Percentiles rank a stretch among this genome's conserved stretches.
Conservation (phyloP, 1,140 invertebrate species). For the Hycleus phaleratus region DNA sequence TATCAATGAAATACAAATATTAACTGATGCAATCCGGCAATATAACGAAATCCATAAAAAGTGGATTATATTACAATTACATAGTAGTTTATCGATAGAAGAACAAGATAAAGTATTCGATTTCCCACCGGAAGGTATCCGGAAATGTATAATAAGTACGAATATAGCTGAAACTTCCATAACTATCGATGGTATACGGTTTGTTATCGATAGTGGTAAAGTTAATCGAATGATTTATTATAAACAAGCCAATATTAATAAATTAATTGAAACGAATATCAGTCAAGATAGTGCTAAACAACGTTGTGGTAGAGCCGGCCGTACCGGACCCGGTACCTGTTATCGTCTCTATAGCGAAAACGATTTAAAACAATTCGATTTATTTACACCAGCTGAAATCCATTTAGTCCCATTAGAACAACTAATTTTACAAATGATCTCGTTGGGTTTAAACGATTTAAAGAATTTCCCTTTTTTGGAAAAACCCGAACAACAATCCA, state of each 20-base stretch:
- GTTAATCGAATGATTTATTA: slow-evolving; percentile 98
- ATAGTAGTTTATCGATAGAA: slow-evolving; percentile 84
- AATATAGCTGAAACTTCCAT: slow-evolving; percentile 99
- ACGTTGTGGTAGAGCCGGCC: slow-evolving; percentile 87
- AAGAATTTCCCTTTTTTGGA: slow-evolving; percentile 94
- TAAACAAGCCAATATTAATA: slow-evolving; percentile 52
- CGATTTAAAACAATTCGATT: slow-evolving; percentile 54
- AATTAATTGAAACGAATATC: slow-evolving; percentile 81
- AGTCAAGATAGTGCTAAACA: slow-evolving; percentile 96
- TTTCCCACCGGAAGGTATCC: slow-evolving; percentile 85
- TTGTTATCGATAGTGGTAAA: slow-evolving; percentile 95
- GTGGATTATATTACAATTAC: slow-evolving; percentile 94
- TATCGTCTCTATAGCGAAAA: slow-evolving; percentile 82
- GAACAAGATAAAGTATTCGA: slow-evolving; percentile 99
- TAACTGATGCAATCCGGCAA: slow-evolving; percentile 79
- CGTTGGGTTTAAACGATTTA: slow-evolving; percentile 87
- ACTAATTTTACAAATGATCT: slow-evolving; percentile 87
- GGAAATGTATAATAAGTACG: slow-evolving; percentile 98
- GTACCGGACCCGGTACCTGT: slow-evolving; percentile 70
- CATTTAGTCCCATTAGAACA: slow-evolving; percentile 87
- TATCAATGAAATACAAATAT: slow-evolving; percentile 85
- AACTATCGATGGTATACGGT: slow-evolving; percentile 96
- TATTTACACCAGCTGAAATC: slow-evolving; percentile 69
- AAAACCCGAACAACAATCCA: slow-evolving; percentile 67
- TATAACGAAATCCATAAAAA: slow-evolving; percentile 74